A percentile compares a stretch with the other conserved stretches of the same genome.
phyloP scores from a whole-genome alignment of 2,888 invertebrate genomes.

The Hydropsyche betteni region DNA sequence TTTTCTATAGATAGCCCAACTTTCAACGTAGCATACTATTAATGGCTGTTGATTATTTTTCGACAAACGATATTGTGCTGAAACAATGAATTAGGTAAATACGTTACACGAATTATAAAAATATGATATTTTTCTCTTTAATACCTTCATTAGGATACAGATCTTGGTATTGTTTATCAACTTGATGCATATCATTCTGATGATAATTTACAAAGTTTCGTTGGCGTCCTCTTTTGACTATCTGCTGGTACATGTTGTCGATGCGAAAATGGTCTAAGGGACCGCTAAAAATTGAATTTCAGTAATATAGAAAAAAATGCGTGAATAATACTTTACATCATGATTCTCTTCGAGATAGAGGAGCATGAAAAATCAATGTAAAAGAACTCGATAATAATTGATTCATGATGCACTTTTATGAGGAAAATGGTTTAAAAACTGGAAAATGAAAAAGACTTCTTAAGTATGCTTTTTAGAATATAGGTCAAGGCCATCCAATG shows the following conservation, averaged over 20 bases:
- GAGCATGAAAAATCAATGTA: too few relatives aligned
- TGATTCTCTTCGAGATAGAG: too few relatives aligned
- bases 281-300: conserved; percentile 39
- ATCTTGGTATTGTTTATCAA: too few relatives aligned
- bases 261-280: conserved; percentile 48
- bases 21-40: conserved; percentile 76
- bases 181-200: not conserved
- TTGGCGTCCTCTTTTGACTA: conserved; percentile 41
- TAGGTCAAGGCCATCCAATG: conserved; percentile 6
- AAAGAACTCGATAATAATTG: too few relatives aligned
- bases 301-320: not conserved
- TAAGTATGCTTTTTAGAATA: not conserved
- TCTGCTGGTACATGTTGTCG: conserved; percentile 49
- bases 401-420: too few relatives aligned
- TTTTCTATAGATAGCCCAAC: conserved; percentile 72
- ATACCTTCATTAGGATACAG: not conserved
- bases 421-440: too few relatives aligned
- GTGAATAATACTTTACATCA: too few relatives aligned
- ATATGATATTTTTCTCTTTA: not conserved
- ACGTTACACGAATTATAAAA: not conserved
- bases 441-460: too few relatives aligned
- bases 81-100: not conserved
- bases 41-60: conserved; percentile 55
- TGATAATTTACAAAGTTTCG: not conserved
- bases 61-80: conserved; percentile 14